A percentile compares a stretch with the other conserved stretches of the same genome.
Conservation (phyloP, 2,797 vertebrate genomes). For the Platyrinchus mystaceus region DNA sequence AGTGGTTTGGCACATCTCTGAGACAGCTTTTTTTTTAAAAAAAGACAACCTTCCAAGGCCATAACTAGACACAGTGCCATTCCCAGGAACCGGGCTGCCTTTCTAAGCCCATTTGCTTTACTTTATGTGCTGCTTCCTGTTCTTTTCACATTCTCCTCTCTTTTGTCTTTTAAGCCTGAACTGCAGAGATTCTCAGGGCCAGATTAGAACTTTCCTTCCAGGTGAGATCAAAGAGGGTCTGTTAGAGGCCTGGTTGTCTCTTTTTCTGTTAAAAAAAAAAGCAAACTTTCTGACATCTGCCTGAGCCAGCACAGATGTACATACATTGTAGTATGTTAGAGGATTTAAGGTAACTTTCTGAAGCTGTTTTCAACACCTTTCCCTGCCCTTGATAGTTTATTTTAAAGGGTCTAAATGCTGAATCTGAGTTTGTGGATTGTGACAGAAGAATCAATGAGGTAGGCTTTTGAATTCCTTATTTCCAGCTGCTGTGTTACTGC, state of each 20-base stretch:
- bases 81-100: neutral
- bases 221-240: conserved; percentile 71
- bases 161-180: conserved; percentile 63
- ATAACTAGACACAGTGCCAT: conserved; percentile 3
- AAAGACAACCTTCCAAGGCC: conserved; percentile 18
- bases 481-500: neutral
- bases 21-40: neutral
- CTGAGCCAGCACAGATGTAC: neutral
- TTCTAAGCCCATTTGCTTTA: conserved; percentile 57
- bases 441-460: neutral
- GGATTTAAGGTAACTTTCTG: neutral
- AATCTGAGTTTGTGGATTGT: neutral
- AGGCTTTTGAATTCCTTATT: neutral
- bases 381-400: neutral
- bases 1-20: neutral
- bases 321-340: neutral
- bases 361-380: neutral
- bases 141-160: conserved; percentile 38
- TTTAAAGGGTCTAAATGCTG: neutral
- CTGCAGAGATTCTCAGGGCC: conserved; percentile 44
- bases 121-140: conserved; percentile 55
- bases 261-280: neutral
- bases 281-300: conserved; percentile 52
- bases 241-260: conserved; percentile 4
- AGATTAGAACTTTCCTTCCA: conserved; percentile 54